phyloP scores from a whole-genome alignment of 2,797 vertebrate genomes.

The Hemibagrus guttatus region DNA sequence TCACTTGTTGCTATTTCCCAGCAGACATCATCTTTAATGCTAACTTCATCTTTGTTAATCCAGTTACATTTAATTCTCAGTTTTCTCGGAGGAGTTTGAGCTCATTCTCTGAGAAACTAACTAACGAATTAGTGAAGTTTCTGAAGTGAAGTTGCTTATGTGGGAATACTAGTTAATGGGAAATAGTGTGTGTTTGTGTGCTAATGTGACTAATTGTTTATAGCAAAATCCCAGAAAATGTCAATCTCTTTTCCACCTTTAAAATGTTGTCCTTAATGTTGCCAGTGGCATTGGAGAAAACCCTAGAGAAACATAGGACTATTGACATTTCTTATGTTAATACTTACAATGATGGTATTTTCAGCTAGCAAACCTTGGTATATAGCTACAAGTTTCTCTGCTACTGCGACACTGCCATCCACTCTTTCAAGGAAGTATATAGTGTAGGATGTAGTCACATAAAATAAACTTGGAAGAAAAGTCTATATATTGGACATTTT shows the following conservation, averaged over 20 bases:
- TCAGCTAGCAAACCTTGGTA: not conserved
- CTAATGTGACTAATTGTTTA: not conserved
- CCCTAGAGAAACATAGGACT: too few relatives aligned
- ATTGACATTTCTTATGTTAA: not conserved
- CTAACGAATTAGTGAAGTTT: too few relatives aligned
- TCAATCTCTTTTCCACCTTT: not conserved
- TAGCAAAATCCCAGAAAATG: not conserved
- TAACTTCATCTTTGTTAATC: not conserved
- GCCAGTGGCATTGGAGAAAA: not conserved
- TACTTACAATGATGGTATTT: not conserved
- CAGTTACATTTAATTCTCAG: not conserved
- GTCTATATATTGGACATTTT: not conserved
- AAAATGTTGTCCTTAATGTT: too few relatives aligned
- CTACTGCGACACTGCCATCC: not conserved
- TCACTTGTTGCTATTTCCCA: not conserved
- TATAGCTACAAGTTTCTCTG: not conserved
- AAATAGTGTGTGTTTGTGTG: not conserved
- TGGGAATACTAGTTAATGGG: not conserved
- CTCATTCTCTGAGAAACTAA: not conserved
- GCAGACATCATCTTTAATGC: not conserved
- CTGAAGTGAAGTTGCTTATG: too few relatives aligned
- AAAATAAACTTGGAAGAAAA: not conserved
- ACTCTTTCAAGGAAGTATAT: not conserved
- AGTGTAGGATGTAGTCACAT: not conserved
- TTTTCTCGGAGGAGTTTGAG: not conserved